These are phyloP conservation scores for Branchinecta lindahli DNA, from an alignment of 1,140 invertebrate genomes.

Conservation along the genomic window DNA sequence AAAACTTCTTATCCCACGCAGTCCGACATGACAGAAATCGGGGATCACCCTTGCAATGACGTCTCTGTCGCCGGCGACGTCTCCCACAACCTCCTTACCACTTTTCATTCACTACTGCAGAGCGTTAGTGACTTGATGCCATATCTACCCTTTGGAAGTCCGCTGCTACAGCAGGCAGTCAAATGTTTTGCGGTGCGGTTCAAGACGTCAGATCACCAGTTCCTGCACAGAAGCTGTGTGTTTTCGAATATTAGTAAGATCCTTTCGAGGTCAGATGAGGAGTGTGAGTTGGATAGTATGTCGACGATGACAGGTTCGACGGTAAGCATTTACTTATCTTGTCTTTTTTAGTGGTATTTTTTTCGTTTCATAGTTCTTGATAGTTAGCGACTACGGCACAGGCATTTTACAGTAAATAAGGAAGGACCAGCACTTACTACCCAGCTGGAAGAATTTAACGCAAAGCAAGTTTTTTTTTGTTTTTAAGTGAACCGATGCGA, in stretches of 20 bases:
- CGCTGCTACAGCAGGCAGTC: slow-evolving; percentile 78
- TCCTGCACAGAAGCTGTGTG: slow-evolving; percentile 56
- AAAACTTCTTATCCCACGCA: slow-evolving; percentile 24
- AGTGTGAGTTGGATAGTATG: not conserved
- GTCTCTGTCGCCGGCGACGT: slow-evolving; percentile 60
- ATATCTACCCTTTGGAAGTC: slow-evolving; percentile 66
- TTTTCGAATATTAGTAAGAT: slow-evolving; percentile 6
- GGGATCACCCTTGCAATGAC: slow-evolving; percentile 65
- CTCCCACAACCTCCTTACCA: slow-evolving; percentile 56
- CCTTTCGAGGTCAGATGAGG: not conserved
- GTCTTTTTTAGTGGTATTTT: no score
- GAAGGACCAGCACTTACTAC: no score
- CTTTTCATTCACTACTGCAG: slow-evolving; percentile 75
- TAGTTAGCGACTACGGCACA: no score
- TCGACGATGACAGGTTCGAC: not conserved
- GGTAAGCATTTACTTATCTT: not conserved
- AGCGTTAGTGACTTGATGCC: slow-evolving; percentile 84
- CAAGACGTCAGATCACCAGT: slow-evolving; percentile 70
- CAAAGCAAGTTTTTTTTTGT: no score
- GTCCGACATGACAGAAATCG: slow-evolving; percentile 41
- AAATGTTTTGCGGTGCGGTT: slow-evolving; percentile 85
- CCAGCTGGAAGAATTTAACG: no score
- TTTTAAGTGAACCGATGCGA: no score
- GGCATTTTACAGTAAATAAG: no score
- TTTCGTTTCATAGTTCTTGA: no score